Evolutionary conservation across 1,140 invertebrate genomes (phyloP).

Genomic region (Battus philenor): DNA sequence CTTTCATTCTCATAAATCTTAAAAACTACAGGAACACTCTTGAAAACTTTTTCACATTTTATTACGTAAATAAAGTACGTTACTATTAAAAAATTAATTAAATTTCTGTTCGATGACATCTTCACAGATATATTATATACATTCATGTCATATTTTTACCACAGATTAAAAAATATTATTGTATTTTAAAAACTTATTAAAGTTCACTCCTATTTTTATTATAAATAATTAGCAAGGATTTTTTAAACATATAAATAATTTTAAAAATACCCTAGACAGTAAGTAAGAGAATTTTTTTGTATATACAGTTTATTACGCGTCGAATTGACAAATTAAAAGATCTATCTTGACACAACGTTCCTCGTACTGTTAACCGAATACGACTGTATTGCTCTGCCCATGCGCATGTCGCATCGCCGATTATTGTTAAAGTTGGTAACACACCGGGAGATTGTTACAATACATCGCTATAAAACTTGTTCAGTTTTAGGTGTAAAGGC

Average conservation of each 20-base stretch:
- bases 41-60: constrained; percentile 49
- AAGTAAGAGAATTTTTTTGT: too few species aligned
- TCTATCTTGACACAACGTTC: constrained; percentile 17
- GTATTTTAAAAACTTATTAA: too few species aligned
- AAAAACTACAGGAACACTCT: constrained; percentile 82
- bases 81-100: constrained; percentile 1
- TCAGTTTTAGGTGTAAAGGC: neutral
- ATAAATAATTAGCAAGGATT: too few species aligned
- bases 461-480: too few species aligned
- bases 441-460: constrained; percentile 29
- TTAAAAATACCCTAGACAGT: too few species aligned
- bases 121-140: too few species aligned
- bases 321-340: neutral
- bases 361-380: constrained; percentile 25
- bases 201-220: too few species aligned
- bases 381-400: constrained; percentile 33
- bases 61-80: constrained; percentile 9
- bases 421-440: constrained; percentile 9
- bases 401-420: constrained; percentile 32
- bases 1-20: constrained; percentile 85
- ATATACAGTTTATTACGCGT: too few species aligned
- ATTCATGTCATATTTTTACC: too few species aligned
- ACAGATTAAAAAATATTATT: constrained; percentile 20
- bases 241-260: too few species aligned
- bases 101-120: constrained; percentile 2